These are phyloP conservation scores for Pyrgilauda ruficollis DNA, from an alignment of 2,113 vertebrate genomes.

Conservation along the genomic window DNA sequence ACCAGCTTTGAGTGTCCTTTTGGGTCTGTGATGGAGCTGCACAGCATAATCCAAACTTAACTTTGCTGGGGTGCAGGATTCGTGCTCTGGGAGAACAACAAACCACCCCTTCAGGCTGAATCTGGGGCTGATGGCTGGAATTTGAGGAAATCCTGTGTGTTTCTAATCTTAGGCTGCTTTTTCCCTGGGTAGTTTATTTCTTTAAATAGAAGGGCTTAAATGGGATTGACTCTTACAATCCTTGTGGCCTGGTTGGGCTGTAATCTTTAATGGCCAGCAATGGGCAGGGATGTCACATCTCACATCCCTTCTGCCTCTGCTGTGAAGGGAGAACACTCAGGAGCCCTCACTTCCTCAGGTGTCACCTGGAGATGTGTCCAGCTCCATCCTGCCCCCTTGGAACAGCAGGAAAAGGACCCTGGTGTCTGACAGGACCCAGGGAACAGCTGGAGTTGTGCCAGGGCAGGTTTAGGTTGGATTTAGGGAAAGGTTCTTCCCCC, in stretches of 20 bases:
- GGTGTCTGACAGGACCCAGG: neutral
- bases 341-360: neutral
- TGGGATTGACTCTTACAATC: slow-evolving; percentile 40
- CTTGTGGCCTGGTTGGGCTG: neutral
- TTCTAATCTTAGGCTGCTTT: slow-evolving; percentile 53
- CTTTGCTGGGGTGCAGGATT: neutral
- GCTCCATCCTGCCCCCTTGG: neutral
- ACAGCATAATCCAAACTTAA: neutral
- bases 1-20: neutral
- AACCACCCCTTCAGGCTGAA: neutral
- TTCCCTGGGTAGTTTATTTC: slow-evolving; percentile 36
- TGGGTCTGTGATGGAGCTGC: neutral
- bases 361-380: neutral
- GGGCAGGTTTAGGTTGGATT: neutral
- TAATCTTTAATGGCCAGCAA: neutral
- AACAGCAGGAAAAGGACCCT: neutral
- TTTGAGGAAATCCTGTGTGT: slow-evolving; percentile 48
- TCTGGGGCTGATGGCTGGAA: neutral
- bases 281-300: neutral
- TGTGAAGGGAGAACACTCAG: neutral
- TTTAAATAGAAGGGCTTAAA: slow-evolving; percentile 63
- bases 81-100: neutral
- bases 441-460: neutral
- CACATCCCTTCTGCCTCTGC: neutral
- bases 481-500: neutral